phyloP scores from a whole-genome alignment of 2,797 vertebrate genomes.

The Vultur gryphus region DNA sequence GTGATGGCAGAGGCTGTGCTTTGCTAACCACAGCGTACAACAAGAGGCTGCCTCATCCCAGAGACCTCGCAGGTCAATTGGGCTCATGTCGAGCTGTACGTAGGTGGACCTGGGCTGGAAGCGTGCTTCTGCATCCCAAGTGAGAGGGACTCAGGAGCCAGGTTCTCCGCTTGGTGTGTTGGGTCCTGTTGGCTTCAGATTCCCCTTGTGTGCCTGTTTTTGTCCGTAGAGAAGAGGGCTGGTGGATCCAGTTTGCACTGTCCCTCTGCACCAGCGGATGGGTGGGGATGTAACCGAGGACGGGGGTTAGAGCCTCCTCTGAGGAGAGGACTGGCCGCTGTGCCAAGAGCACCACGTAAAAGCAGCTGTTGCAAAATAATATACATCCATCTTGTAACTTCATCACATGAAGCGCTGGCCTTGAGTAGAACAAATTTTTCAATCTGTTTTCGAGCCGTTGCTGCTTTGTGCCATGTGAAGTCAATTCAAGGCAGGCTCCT shows the following conservation, averaged over 20 bases:
- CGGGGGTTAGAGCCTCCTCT: neutral
- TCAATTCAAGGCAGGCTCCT: conserved; percentile 59
- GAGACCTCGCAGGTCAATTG: neutral
- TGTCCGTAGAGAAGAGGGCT: rapidly evolving
- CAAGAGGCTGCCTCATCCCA: neutral
- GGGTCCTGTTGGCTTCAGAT: neutral
- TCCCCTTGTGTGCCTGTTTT: neutral
- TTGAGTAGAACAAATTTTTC: conserved; percentile 2
- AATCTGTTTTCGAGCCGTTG: neutral
- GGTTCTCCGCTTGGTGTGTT: neutral
- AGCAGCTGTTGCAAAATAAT: neutral
- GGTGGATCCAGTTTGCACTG: neutral
- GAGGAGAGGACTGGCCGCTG: rapidly evolving
- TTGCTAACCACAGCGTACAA: neutral
- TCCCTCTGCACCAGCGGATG: neutral
- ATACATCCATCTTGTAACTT: conserved; percentile 1
- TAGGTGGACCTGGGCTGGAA: neutral
- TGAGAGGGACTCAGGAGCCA: rapidly evolving
- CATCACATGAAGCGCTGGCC: neutral
- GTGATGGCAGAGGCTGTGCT: neutral
- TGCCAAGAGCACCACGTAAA: neutral
- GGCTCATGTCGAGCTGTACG: rapidly evolving
- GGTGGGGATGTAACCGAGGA: neutral
- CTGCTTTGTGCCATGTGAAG: conserved; percentile 57
- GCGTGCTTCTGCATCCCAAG: neutral